These are phyloP conservation scores for Dascillus cervinus DNA, from an alignment of 2,888 invertebrate species.

Conservation along the genomic window DNA sequence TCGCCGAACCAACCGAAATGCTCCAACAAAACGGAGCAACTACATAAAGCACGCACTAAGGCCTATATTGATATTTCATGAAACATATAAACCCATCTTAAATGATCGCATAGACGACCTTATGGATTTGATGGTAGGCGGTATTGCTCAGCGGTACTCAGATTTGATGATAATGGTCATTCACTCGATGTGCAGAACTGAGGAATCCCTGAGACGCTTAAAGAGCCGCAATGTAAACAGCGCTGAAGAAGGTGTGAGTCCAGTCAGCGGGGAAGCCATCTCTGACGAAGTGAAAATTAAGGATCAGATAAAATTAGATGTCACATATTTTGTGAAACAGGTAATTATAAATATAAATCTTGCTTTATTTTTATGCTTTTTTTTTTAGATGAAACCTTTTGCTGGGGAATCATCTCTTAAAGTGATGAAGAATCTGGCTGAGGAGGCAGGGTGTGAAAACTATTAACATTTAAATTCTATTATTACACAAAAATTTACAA, in stretches of 20 bases:
- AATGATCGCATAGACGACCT: slow-evolving; percentile 37
- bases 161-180: slow-evolving; percentile 78
- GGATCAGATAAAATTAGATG: slow-evolving; percentile 81
- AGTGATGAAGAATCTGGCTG: too few species aligned
- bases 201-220: slow-evolving; percentile 84
- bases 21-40: slow-evolving; percentile 70
- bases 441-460: too few species aligned
- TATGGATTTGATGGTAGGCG: slow-evolving; percentile 40
- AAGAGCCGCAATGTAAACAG: slow-evolving; percentile 46
- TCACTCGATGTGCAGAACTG: slow-evolving; percentile 89
- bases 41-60: slow-evolving; percentile 48
- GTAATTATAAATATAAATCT: slow-evolving; percentile 19
- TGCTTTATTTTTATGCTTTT: too few species aligned
- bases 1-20: slow-evolving; percentile 82
- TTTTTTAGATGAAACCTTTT: too few species aligned
- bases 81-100: slow-evolving; percentile 41
- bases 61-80: slow-evolving; percentile 53
- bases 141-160: slow-evolving; percentile 52
- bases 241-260: slow-evolving; percentile 42
- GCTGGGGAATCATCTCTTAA: too few species aligned
- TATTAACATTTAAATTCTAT: too few species aligned
- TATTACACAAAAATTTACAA: too few species aligned
- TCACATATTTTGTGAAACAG: slow-evolving; percentile 60
- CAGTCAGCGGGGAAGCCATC: slow-evolving; percentile 49
- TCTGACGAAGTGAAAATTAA: slow-evolving; percentile 91